A percentile compares a stretch with the other conserved stretches of the same genome.
Conservation (phyloP, 2,888 invertebrate genomes). For the Coelinius sp. region DNA sequence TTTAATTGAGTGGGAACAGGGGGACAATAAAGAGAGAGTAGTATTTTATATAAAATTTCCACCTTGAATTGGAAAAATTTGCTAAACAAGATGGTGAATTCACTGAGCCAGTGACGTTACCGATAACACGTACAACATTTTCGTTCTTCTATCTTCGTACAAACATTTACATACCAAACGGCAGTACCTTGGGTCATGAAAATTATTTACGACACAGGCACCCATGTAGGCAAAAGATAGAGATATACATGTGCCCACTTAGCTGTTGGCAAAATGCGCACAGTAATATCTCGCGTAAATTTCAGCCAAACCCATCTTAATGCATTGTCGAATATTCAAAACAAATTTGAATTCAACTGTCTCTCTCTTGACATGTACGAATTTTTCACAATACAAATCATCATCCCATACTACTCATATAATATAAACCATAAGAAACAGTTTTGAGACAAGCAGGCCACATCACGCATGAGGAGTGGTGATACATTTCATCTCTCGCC, state of each 20-base stretch:
- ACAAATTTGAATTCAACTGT: no score
- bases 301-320: neutral
- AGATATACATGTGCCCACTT: slow-evolving; percentile 22
- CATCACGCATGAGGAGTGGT: neutral
- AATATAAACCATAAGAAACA: neutral
- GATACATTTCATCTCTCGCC: slow-evolving; percentile 31
- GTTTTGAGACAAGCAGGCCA: neutral
- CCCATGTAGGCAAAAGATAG: slow-evolving; percentile 14
- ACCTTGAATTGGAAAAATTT: slow-evolving; percentile 25
- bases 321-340: neutral
- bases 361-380: neutral
- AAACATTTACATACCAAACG: slow-evolving; percentile 67
- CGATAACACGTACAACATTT: slow-evolving; percentile 21
- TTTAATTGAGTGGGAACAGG: neutral
- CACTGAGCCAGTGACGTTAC: slow-evolving; percentile 4
- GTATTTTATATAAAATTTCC: no score
- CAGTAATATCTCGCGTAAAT: slow-evolving; percentile 5
- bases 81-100: neutral
- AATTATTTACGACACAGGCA: slow-evolving; percentile 59
- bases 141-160: slow-evolving; percentile 33
- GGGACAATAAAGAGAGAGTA: no score
- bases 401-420: no score
- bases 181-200: slow-evolving; percentile 58
- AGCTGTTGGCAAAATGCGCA: slow-evolving; percentile 16
- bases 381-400: no score